Evolutionary conservation across 2,113 vertebrate genomes (phyloP).

Genomic region (Petromus typicus): DNA sequence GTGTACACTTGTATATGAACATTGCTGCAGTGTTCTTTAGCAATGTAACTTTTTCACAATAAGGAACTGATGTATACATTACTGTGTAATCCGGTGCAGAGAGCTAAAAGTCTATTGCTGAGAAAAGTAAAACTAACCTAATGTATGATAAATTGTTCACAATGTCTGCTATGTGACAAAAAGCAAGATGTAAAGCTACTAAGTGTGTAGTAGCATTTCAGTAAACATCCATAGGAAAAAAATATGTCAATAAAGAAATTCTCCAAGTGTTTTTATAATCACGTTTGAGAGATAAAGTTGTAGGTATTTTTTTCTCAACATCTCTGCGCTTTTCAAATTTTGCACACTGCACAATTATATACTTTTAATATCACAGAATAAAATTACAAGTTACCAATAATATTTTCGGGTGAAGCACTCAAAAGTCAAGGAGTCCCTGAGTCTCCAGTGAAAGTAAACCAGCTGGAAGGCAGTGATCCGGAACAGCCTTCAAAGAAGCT

Average conservation of each 20-base stretch:
- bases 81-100: background rate
- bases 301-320: background rate
- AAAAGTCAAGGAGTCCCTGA: background rate
- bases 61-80: background rate
- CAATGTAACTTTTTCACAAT: background rate
- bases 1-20: background rate
- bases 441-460: background rate
- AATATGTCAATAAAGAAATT: background rate
- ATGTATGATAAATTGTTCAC: slow-evolving; percentile 20
- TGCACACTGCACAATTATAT: background rate
- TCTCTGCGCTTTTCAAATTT: background rate
- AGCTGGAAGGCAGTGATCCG: background rate
- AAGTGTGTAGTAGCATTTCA: background rate
- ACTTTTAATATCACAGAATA: slow-evolving; percentile 7
- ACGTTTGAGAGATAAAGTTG: background rate
- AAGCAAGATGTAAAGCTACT: slow-evolving; percentile 46
- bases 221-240: background rate
- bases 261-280: slow-evolving; percentile 1
- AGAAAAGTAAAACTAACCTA: background rate
- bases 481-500: background rate
- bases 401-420: background rate
- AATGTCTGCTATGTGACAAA: slow-evolving; percentile 31
- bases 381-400: background rate
- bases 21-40: background rate
- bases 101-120: slow-evolving; percentile 41